These are phyloP conservation scores for Peromyscus aztecus DNA, from an alignment of 2,797 vertebrate species.

Conservation along the genomic window DNA sequence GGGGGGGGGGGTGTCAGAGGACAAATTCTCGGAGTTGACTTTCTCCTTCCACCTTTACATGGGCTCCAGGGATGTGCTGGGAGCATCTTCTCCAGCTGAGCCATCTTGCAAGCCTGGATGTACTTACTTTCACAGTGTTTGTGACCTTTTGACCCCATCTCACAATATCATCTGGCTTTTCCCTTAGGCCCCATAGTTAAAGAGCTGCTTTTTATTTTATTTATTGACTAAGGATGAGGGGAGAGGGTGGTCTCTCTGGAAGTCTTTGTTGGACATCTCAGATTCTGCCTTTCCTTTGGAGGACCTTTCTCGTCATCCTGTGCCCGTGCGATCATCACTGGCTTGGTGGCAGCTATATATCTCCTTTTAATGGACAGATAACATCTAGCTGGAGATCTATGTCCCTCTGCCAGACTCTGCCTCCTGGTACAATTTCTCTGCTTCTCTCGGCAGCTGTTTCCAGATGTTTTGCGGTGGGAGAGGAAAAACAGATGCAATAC, in stretches of 20 bases:
- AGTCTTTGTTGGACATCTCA: background rate
- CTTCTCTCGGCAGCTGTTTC: background rate
- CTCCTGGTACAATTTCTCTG: background rate
- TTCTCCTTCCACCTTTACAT: background rate
- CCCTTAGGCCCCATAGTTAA: background rate
- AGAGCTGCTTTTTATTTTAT: background rate
- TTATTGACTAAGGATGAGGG: background rate
- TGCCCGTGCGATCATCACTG: background rate
- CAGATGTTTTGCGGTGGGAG: background rate
- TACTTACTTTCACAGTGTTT: background rate
- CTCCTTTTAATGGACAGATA: slow-evolving; percentile 1
- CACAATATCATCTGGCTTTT: background rate
- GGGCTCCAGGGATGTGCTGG: background rate
- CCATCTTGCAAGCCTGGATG: background rate
- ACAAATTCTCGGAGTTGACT: background rate
- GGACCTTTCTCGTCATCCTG: background rate
- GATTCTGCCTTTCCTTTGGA: background rate
- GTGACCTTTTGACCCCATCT: slow-evolving; percentile 8
- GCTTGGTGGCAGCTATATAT: background rate
- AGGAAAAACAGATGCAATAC: background rate
- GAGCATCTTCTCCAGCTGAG: background rate
- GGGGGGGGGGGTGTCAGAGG: background rate
- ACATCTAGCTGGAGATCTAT: background rate
- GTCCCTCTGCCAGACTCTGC: background rate
- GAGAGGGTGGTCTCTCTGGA: background rate